phyloP scores from a whole-genome alignment of 92 coral and sea anemone genomes.

The Palythoa heliodiscus region DNA sequence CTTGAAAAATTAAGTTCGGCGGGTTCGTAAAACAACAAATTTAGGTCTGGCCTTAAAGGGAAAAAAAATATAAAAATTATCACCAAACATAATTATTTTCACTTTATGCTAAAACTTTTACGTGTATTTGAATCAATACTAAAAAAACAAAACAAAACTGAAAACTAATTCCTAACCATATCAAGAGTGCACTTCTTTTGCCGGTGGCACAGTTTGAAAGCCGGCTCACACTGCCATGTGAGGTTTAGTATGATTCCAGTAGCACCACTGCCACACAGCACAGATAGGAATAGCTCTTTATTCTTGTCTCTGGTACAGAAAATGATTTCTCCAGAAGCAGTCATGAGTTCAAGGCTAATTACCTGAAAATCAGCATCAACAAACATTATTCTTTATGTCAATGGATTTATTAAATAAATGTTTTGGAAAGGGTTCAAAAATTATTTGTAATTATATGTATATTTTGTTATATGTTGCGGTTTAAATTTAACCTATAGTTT shows the following conservation, averaged over 20 bases:
- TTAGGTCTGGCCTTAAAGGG: too few relatives aligned
- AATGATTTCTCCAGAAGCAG: slow-evolving; percentile 75
- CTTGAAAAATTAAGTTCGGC: too few relatives aligned
- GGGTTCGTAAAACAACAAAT: too few relatives aligned
- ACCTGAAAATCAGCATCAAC: slow-evolving; percentile 57
- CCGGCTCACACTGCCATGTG: slow-evolving; percentile 94
- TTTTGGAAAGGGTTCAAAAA: too few relatives aligned
- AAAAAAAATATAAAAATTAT: too few relatives aligned
- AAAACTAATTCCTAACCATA: neutral
- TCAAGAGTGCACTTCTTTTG: slow-evolving; percentile 65
- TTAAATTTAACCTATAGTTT: too few relatives aligned
- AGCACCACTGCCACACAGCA: slow-evolving; percentile 85
- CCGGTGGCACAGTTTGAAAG: slow-evolving; percentile 64
- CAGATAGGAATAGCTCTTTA: slow-evolving; percentile 75
- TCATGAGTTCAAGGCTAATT: slow-evolving; percentile 71
- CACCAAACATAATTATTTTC: too few relatives aligned
- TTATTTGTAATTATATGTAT: too few relatives aligned
- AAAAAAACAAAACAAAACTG: neutral
- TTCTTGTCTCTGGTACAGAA: slow-evolving; percentile 72
- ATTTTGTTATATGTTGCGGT: too few relatives aligned
- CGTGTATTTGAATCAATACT: neutral
- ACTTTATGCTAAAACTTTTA: too few relatives aligned
- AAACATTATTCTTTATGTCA: neutral
- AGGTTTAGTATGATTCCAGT: slow-evolving; percentile 83
- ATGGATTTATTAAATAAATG: neutral